Evolutionary conservation across 1,140 invertebrate genomes (phyloP).

Genomic region (Polypedilum pembai): DNA sequence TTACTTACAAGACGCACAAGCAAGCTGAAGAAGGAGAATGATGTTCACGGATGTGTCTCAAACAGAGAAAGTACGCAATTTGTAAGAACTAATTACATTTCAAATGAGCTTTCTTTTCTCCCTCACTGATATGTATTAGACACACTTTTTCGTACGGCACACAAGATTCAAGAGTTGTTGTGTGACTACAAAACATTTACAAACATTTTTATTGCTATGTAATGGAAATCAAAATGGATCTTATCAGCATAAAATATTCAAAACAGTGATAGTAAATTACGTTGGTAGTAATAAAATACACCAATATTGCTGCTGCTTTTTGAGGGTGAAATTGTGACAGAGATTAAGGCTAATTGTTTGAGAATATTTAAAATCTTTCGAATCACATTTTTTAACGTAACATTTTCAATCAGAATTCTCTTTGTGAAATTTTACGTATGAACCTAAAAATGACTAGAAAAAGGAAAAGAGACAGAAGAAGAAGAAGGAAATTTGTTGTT

Average conservation of each 20-base stretch:
- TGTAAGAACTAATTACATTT: constrained; percentile 21
- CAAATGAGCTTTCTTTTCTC: not conserved
- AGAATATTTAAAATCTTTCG: too few species aligned
- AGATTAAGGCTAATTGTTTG: too few species aligned
- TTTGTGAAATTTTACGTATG: too few species aligned
- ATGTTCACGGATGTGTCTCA: not conserved
- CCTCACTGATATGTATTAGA: too few species aligned
- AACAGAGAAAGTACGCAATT: not conserved
- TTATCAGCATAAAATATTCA: constrained; percentile 19
- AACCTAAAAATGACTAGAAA: not conserved
- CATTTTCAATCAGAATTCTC: too few species aligned
- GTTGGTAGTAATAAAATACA: not conserved
- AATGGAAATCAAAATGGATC: constrained; percentile 9
- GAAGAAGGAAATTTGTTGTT: not conserved
- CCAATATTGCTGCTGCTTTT: not conserved
- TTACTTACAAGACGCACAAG: not conserved
- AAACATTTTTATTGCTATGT: constrained; percentile 7
- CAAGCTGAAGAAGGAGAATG: not conserved
- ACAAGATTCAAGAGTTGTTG: not conserved
- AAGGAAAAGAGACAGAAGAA: not conserved
- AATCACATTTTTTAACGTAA: too few species aligned
- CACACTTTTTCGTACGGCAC: not conserved
- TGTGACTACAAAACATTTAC: not conserved
- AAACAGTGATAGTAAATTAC: constrained; percentile 13
- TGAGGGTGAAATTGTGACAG: too few species aligned